Evolutionary conservation across 2,888 invertebrate species (phyloP).

Genomic region (Molorchus minor): DNA sequence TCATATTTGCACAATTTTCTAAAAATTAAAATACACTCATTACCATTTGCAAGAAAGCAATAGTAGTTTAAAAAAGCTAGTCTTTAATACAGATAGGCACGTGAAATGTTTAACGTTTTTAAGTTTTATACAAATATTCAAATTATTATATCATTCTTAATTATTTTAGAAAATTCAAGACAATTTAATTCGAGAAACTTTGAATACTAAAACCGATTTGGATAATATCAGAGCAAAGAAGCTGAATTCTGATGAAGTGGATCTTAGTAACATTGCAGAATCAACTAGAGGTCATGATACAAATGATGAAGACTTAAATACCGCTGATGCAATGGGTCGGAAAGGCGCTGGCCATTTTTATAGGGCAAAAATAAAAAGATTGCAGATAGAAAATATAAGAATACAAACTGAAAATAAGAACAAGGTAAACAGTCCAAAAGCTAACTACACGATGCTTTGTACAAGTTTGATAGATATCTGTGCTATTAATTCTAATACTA

Average conservation of each 20-base stretch:
- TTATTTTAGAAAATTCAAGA: slow-evolving; percentile 54
- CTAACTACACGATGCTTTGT: too few species aligned
- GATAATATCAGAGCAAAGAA: slow-evolving; percentile 32
- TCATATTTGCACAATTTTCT: too few species aligned
- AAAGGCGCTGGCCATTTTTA: slow-evolving; percentile 56
- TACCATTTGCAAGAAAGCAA: too few species aligned
- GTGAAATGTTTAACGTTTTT: too few species aligned
- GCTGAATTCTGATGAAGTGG: slow-evolving; percentile 27
- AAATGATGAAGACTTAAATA: slow-evolving; percentile 31
- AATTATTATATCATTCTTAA: too few species aligned
- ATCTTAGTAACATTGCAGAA: background rate
- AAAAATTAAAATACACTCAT: too few species aligned
- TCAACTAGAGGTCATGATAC: background rate
- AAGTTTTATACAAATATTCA: too few species aligned
- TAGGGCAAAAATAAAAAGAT: slow-evolving; percentile 55
- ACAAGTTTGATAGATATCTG: too few species aligned
- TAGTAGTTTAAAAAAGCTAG: too few species aligned
- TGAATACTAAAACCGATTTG: slow-evolving; percentile 43
- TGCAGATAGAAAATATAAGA: slow-evolving; percentile 54
- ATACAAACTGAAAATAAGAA: slow-evolving; percentile 52
- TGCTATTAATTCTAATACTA: too few species aligned
- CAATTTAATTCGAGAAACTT: slow-evolving; percentile 47
- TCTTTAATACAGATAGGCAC: too few species aligned
- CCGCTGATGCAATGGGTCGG: slow-evolving; percentile 53
- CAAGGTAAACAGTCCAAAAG: too few species aligned